Percentiles rank a stretch among this genome's conserved stretches.
These are phyloP conservation scores for Lacerta viridis DNA, from an alignment of 2,797 vertebrate species.

Conservation along the genomic window DNA sequence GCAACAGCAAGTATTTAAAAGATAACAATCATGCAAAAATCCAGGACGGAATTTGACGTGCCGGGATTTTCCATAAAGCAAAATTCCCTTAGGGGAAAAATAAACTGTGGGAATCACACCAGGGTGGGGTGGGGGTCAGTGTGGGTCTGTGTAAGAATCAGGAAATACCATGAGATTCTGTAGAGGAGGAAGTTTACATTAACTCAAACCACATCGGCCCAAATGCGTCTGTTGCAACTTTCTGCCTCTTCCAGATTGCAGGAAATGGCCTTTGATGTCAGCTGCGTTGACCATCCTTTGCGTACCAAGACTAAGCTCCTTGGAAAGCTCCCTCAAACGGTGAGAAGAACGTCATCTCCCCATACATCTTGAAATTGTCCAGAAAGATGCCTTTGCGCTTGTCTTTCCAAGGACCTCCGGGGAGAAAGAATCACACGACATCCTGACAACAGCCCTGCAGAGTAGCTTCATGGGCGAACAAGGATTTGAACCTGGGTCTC, in stretches of 20 bases:
- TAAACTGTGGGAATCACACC: conserved; percentile 1
- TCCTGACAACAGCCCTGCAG: neutral
- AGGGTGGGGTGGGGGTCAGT: neutral
- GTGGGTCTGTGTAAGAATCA: neutral
- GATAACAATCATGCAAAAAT: neutral
- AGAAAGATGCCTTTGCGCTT: neutral
- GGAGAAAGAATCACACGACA: neutral
- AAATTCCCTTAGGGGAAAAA: neutral
- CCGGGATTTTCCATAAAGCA: neutral
- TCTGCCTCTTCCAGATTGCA: neutral
- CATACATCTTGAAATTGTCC: neutral
- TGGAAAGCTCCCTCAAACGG: neutral
- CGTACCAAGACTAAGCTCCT: too few species aligned
- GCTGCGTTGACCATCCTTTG: neutral
- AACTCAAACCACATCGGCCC: neutral
- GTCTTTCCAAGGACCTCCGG: neutral
- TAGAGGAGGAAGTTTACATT: conserved; percentile 19
- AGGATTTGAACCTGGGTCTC: neutral
- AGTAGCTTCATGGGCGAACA: neutral
- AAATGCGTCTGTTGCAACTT: neutral
- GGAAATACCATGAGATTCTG: conserved; percentile 16
- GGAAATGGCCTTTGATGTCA: neutral
- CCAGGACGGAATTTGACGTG: conserved; percentile 9
- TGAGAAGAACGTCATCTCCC: neutral
- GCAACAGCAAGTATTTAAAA: neutral